Evolutionary conservation across 2,113 vertebrate species (phyloP).

Genomic region (Probosciger aterrimus): DNA sequence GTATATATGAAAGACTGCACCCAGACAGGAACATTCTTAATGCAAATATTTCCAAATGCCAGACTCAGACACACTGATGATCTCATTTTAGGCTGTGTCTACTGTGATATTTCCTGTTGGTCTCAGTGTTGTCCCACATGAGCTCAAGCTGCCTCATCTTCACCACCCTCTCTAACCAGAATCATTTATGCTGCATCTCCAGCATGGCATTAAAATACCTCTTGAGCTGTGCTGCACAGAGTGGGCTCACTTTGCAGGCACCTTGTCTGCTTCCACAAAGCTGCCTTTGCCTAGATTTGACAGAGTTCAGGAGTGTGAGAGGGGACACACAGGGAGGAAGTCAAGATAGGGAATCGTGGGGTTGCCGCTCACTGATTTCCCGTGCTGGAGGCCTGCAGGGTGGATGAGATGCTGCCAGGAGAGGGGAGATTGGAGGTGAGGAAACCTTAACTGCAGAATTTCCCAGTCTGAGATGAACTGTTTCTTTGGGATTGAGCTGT

Average conservation of each 20-base stretch:
- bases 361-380: background rate
- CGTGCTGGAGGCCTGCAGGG: rapidly evolving
- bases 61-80: background rate
- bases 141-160: background rate
- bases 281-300: background rate
- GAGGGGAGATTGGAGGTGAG: background rate
- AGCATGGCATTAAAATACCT: background rate
- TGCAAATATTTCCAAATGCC: background rate
- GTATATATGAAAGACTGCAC: background rate
- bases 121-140: background rate
- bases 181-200: background rate
- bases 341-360: background rate
- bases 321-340: background rate
- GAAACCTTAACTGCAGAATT: background rate
- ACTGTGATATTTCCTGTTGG: background rate
- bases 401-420: background rate
- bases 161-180: background rate
- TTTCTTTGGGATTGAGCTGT: rapidly evolving
- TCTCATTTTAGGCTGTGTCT: background rate
- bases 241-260: background rate
- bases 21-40: background rate
- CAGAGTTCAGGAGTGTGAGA: background rate
- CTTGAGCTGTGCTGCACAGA: background rate
- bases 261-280: background rate
- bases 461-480: background rate